Base-by-base conservation (phyloP, 2,797 vertebrate species). In the Anguilla obscura region DNA sequence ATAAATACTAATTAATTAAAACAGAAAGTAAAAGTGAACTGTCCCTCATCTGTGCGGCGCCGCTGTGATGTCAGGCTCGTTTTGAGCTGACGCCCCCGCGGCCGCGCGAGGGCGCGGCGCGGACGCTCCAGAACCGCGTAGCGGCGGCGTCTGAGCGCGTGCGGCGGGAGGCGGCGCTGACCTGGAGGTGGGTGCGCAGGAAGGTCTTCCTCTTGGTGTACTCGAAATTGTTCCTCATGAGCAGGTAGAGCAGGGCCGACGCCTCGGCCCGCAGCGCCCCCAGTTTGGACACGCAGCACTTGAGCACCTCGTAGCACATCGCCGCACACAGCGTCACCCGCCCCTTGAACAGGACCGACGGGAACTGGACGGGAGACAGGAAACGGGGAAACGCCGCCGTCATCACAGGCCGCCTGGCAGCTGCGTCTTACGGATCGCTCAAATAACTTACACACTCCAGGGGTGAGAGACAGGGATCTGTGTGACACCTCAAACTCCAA, bases 201-300 rank as follows among this genome's bases (percentile, higher is more conserved):
- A 99, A 99, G 0, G 96, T 98, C 93, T 96, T 98, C 91, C 97
- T 97, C 94, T 98, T 99, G 90, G 98, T 99, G 95, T 97, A 98
- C 89, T 99, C 98, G 52, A 98, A 99, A 94, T 99, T 99, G 93
- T 97, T 98, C 88, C 96, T 97, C 99, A 99, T 99, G 88, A 99
- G 96, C 89, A 99, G 96, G 92, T 99, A 99, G 63, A 99, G 96
- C 91, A 99, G 96, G 12, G 97, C 97, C 0, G 98, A 98, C 0
- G 98, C 98, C 93, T 99, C 98, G 0, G 97, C 97, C 86, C 98
- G 94, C 0, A 98, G 97, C 9, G 96, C 96, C 3, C 93, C 96
- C 92, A 99, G 95, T 92, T 98, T 99, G 48, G 98, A 99, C 45
- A 98, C 98, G 86, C 98, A 99, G 91, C 98, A 99, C 91, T 98